phyloP scores from a whole-genome alignment of 2,888 invertebrate genomes.

The Adela reaumurella region DNA sequence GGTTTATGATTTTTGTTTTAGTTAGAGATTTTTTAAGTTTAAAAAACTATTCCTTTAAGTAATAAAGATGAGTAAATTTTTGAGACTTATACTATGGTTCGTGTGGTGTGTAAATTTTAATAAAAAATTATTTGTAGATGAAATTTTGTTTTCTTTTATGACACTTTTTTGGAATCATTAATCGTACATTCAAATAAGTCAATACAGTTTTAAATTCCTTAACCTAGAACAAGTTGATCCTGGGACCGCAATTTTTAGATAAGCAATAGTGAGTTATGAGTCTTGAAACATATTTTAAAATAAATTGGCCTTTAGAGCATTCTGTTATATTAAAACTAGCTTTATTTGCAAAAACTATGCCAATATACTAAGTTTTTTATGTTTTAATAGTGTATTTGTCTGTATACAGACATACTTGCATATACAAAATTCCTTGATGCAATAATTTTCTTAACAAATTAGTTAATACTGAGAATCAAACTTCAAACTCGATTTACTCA shows the following conservation, averaged over 20 bases:
- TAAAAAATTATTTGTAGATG: constrained; percentile 1
- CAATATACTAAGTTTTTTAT: neutral
- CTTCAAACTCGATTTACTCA: constrained; percentile 2
- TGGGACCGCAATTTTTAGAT: neutral
- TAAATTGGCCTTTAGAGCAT: constrained; percentile 1
- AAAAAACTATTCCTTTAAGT: constrained; percentile 2
- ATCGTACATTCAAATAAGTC: neutral
- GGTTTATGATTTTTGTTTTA: neutral
- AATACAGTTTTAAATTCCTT: constrained; percentile 1
- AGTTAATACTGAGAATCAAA: neutral
- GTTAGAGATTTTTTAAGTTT: neutral
- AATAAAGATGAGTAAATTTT: constrained; percentile 5
- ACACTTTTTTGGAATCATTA: constrained; percentile 1
- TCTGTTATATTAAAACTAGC: constrained; percentile 1
- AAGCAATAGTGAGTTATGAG: constrained; percentile 1
- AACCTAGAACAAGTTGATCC: neutral
- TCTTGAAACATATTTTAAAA: neutral
- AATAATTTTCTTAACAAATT: neutral
- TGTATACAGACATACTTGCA: constrained; percentile 2
- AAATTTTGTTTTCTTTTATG: constrained; percentile 1
- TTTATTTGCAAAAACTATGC: neutral
- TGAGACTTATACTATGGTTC: constrained; percentile 3
- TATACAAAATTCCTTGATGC: neutral
- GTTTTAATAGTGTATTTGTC: constrained; percentile 2
- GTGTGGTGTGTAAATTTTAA: neutral